Conservation (phyloP, 2,797 vertebrate species). For the Clarias platycephalus region DNA sequence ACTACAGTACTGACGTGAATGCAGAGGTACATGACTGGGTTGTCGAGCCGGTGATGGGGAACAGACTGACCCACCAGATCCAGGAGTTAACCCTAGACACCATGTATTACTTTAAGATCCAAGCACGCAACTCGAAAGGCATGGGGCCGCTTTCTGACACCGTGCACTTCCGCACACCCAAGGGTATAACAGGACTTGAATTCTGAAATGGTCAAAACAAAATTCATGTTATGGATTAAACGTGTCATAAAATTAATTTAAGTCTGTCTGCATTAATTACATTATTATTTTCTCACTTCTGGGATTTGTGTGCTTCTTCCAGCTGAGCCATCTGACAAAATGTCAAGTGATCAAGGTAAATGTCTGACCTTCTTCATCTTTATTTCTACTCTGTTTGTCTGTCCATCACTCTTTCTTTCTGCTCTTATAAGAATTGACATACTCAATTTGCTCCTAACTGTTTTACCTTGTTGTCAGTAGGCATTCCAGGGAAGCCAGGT, state of each 20-base stretch:
- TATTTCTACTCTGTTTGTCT: conserved; percentile 25
- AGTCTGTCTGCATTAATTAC: conserved; percentile 57
- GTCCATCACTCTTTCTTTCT: conserved; percentile 24
- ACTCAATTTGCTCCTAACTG: conserved; percentile 12
- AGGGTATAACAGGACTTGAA: conserved; percentile 74
- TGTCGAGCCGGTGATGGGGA: conserved; percentile 94
- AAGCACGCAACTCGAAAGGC: conserved; percentile 96
- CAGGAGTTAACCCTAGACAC: conserved; percentile 96
- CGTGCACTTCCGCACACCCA: conserved; percentile 93
- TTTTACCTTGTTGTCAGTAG: conserved; percentile 36
- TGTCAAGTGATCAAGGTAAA: conserved; percentile 99
- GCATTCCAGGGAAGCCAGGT: conserved; percentile 51
- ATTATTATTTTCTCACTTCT: conserved; percentile 73
- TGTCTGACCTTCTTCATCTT: conserved; percentile 55
- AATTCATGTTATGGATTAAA: neutral
- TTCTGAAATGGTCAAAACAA: neutral
- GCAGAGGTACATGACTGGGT: conserved; percentile 98
- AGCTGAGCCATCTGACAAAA: conserved; percentile 99
- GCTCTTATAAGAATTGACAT: neutral
- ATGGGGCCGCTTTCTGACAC: conserved; percentile 98
- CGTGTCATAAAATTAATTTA: neutral
- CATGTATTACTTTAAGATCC: conserved; percentile 96
- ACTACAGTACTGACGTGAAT: conserved; percentile 95
- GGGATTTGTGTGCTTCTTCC: conserved; percentile 76
- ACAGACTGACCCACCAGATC: conserved; percentile 96